Evolutionary conservation across 2,797 vertebrate species (phyloP).

Genomic region (Enteromius anoplus): DNA sequence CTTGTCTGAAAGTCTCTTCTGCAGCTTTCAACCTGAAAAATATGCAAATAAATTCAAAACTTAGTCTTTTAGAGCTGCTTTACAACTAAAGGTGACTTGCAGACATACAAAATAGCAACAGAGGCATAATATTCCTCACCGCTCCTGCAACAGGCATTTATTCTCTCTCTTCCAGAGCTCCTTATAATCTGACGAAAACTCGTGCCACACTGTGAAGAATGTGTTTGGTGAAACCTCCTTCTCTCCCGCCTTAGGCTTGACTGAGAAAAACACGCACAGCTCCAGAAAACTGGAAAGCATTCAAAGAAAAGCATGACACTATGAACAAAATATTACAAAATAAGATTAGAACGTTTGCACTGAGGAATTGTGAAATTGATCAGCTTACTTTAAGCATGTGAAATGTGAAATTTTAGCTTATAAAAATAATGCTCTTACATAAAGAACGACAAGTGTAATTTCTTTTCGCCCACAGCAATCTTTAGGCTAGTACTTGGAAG

Average conservation of each 20-base stretch:
- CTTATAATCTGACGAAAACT: constrained; percentile 99
- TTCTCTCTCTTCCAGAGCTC: constrained; percentile 97
- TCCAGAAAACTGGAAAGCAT: constrained; percentile 89
- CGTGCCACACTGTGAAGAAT: constrained; percentile 94
- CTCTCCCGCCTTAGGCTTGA: constrained; percentile 93
- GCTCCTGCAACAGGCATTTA: constrained; percentile 90
- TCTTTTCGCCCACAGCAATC: constrained; percentile 41
- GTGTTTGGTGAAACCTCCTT: constrained; percentile 93
- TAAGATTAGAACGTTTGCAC: constrained; percentile 61
- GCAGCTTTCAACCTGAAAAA: constrained; percentile 88
- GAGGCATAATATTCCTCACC: constrained; percentile 72
- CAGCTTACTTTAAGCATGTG: constrained; percentile 58
- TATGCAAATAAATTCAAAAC: not conserved
- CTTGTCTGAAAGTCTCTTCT: constrained; percentile 89
- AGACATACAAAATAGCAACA: not conserved
- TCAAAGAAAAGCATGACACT: constrained; percentile 55
- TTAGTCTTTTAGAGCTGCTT: not conserved
- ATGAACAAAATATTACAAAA: constrained; percentile 68
- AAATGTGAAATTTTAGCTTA: constrained; percentile 67
- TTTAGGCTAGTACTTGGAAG: constrained; percentile 54
- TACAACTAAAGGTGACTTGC: not conserved
- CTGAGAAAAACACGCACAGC: constrained; percentile 90
- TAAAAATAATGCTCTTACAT: constrained; percentile 61
- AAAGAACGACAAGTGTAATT: constrained; percentile 41
- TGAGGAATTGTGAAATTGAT: constrained; percentile 66